Evolutionary conservation across 2,888 invertebrate genomes (phyloP), one percentile per base, ranked within the genome.

Genomic region (Laspeyria flexula): DNA sequence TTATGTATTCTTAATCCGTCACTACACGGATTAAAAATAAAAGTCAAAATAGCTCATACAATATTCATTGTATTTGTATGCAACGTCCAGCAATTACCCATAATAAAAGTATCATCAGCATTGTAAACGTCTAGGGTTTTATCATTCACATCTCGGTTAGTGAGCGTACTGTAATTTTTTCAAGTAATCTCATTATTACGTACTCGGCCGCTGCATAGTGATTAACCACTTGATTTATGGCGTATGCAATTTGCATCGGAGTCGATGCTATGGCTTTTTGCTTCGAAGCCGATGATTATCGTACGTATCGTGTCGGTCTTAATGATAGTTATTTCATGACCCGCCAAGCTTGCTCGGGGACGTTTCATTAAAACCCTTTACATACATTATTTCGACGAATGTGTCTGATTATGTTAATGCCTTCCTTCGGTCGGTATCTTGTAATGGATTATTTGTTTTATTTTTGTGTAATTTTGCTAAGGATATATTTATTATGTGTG

Each of bases 291-390:
- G 86, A 88, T 90, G 85, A 90, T 90, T 90, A 91, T 90, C 89
- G 86, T 87, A 85, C 87, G 88, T 89, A 90, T 90, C 90, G 91
- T 88, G 90, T 90, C 86, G 87, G 83, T 73, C 79, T 85, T 92
- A 92, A 92, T 92, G 87, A 90, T 89, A 86, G 90, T 91, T 84
- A 90, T 90, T 90, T 88, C 86, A 88, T 86, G 88, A 88, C 84
- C 86, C 87, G 86, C 79, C 88, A 84, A 77, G 83, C 88, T 86
- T 72, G 85, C 86, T 83, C 81, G 82, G 85, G 82, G 86, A 89
- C 87, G 87, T 88, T 88, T 87, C 85, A 89, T 91, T 91, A 90
- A 88, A 90, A 85, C 83, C 80, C 83, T 88, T 86, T 84, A 86
- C 88, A 86, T 88, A 86, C 83, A 88, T 88, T 87, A 88, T 86